A percentile compares a stretch with the other conserved stretches of the same genome.
These are phyloP conservation scores for Lampropteryx suffumata DNA, from an alignment of 2,888 invertebrate genomes.

Conservation along the genomic window DNA sequence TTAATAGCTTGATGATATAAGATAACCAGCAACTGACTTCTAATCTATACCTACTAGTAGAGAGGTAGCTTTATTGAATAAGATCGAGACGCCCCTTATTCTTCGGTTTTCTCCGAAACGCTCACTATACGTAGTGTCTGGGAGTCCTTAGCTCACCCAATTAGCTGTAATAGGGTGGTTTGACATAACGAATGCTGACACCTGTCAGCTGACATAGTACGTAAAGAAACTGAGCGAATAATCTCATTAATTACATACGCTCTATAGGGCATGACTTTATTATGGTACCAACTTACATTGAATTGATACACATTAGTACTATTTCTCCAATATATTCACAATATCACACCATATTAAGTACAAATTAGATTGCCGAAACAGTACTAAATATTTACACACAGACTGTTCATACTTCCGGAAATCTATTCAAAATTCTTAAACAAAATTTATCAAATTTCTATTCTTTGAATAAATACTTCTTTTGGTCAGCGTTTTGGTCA, in stretches of 20 bases:
- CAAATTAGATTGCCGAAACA: too few species aligned
- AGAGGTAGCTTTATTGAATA: slow-evolving; percentile 7
- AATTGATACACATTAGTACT: too few species aligned
- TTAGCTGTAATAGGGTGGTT: slow-evolving; percentile 56
- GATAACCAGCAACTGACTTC: not conserved
- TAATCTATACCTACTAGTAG: not conserved
- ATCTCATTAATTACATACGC: slow-evolving; percentile 48
- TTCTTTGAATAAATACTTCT: too few species aligned
- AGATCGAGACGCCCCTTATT: slow-evolving; percentile 9
- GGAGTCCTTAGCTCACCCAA: slow-evolving; percentile 49
- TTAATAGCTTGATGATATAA: not conserved
- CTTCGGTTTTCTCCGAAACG: not conserved
- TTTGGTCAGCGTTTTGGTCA: too few species aligned
- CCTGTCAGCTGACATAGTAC: slow-evolving; percentile 53
- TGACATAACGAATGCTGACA: slow-evolving; percentile 62
- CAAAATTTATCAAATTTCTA: too few species aligned
- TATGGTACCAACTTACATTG: too few species aligned
- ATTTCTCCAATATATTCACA: too few species aligned
- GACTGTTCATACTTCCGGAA: too few species aligned
- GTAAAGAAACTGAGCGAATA: slow-evolving; percentile 35
- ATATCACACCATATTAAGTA: too few species aligned
- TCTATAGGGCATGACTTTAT: slow-evolving; percentile 32
- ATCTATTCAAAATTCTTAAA: too few species aligned
- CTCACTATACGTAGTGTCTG: slow-evolving; percentile 8
- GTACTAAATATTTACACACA: too few species aligned